Evolutionary conservation across 2,888 invertebrate genomes (phyloP).

Genomic region (Esperia sulphurella): DNA sequence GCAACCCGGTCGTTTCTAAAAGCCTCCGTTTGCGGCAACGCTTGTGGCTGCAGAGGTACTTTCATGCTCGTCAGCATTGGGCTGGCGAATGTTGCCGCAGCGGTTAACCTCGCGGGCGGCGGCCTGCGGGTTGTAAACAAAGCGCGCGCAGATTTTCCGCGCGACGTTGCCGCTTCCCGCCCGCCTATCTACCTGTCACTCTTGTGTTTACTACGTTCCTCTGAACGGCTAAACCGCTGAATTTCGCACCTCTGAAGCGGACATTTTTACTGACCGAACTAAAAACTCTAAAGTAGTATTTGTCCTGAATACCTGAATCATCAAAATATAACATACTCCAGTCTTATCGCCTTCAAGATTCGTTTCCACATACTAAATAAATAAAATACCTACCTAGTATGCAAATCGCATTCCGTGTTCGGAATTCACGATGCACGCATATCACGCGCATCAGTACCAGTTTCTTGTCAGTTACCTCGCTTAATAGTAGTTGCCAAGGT

Average conservation of each 20-base stretch:
- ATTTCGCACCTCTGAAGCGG: conserved; percentile 3
- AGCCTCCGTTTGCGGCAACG: conserved; percentile 13
- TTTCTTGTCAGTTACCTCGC: too few relatives aligned
- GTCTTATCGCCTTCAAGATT: too few relatives aligned
- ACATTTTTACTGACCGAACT: not conserved
- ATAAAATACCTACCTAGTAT: too few relatives aligned
- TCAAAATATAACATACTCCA: too few relatives aligned
- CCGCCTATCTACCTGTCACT: conserved; percentile 36
- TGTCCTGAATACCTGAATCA: too few relatives aligned
- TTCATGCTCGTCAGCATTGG: conserved; percentile 20
- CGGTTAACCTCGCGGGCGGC: conserved; percentile 43
- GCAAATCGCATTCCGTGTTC: too few relatives aligned
- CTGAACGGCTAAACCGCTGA: not conserved
- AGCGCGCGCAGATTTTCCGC: conserved; percentile 51
- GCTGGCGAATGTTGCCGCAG: conserved; percentile 34
- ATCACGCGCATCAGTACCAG: too few relatives aligned
- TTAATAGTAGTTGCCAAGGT: too few relatives aligned
- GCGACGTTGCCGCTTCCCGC: conserved; percentile 56
- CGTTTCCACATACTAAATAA: too few relatives aligned
- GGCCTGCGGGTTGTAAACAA: conserved; percentile 54
- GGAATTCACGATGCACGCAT: too few relatives aligned
- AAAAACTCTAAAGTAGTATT: too few relatives aligned
- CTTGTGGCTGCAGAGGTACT: conserved; percentile 6
- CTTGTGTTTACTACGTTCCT: conserved; percentile 29
- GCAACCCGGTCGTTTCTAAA: conserved; percentile 19